Percentiles rank a stretch among this genome's conserved stretches.
Evolutionary conservation across 2,888 invertebrate genomes (phyloP).

Genomic region (Pammene aurita): DNA sequence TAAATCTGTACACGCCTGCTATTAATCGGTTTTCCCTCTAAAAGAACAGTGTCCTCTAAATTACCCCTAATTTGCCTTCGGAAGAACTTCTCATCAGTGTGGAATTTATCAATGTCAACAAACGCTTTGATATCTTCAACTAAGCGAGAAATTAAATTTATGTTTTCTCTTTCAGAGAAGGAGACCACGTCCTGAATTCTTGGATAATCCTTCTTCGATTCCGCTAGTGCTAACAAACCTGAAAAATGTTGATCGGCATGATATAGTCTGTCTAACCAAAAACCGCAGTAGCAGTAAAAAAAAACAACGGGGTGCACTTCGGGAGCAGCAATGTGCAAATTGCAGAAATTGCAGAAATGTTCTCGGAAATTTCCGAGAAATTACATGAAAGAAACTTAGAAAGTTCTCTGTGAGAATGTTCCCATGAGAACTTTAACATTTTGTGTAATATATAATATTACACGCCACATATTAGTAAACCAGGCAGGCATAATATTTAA

Average conservation of each 20-base stretch:
- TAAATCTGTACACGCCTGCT: neutral
- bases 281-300: too few relatives aligned
- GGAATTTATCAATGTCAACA: neutral
- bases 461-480: too few relatives aligned
- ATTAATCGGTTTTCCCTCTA: neutral
- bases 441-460: too few relatives aligned
- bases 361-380: too few relatives aligned
- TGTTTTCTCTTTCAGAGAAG: neutral
- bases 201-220: conserved; percentile 17
- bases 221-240: neutral
- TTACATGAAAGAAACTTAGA: too few relatives aligned
- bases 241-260: neutral
- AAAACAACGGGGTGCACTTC: too few relatives aligned
- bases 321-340: too few relatives aligned
- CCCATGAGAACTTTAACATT: too few relatives aligned
- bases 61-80: neutral
- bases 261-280: too few relatives aligned
- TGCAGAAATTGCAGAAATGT: too few relatives aligned
- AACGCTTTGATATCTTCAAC: conserved; percentile 1
- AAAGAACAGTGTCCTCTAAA: neutral
- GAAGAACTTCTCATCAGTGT: neutral
- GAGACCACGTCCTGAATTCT: conserved; percentile 15
- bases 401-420: too few relatives aligned
- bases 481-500: too few relatives aligned
- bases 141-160: neutral